Conservation (phyloP, 2,797 vertebrate species). For the Decapterus maruadsi region DNA sequence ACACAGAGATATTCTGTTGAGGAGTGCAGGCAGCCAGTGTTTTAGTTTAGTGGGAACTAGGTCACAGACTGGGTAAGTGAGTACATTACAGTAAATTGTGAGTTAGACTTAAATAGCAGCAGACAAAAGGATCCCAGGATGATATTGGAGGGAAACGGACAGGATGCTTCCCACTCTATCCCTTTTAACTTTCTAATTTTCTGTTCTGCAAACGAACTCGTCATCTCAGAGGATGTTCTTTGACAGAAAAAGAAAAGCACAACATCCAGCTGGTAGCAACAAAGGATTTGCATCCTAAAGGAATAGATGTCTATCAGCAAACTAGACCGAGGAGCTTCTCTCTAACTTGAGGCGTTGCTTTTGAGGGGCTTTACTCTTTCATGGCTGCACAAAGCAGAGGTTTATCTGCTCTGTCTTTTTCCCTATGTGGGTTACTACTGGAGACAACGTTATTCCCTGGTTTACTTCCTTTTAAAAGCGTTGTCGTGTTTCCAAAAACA, state of each 20-base stretch:
- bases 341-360: slow-evolving; percentile 3
- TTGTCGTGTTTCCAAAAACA: neutral
- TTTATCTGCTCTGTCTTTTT: slow-evolving; percentile 21
- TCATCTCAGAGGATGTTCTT: neutral
- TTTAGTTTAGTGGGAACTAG: neutral
- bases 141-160: slow-evolving; percentile 10
- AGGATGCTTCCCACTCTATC: slow-evolving; percentile 51
- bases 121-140: neutral
- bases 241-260: neutral
- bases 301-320: neutral
- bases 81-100: slow-evolving; percentile 9
- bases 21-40: neutral
- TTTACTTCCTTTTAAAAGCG: neutral
- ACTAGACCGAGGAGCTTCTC: neutral
- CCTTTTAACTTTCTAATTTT: slow-evolving; percentile 28
- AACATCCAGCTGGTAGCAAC: neutral
- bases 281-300: neutral
- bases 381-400: slow-evolving; percentile 1
- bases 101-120: neutral
- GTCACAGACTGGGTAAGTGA: neutral
- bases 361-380: slow-evolving; percentile 28
- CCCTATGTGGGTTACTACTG: neutral
- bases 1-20: slow-evolving; percentile 4
- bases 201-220: slow-evolving; percentile 16
- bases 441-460: slow-evolving; percentile 5